Evolutionary conservation across 1,140 invertebrate species (phyloP).

Genomic region (Brachionus manjavacas): DNA sequence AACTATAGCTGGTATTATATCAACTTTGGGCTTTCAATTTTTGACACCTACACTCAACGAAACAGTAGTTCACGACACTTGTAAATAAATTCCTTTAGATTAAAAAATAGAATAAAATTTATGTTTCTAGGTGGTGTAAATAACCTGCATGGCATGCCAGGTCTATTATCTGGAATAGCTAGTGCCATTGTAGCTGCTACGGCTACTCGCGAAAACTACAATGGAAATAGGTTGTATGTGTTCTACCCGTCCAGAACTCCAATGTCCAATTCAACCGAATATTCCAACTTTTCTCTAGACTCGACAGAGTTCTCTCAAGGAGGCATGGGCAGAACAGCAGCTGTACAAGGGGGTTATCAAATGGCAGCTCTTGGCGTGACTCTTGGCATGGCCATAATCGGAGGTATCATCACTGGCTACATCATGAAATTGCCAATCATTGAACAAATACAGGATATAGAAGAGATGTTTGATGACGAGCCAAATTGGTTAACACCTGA

Average conservation of each 20-base stretch:
- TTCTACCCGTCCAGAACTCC: slow-evolving; percentile 61
- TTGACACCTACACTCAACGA: slow-evolving; percentile 66
- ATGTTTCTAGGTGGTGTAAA: slow-evolving; percentile 87
- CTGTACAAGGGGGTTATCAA: slow-evolving; percentile 73
- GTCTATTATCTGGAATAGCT: slow-evolving; percentile 73
- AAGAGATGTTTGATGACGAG: slow-evolving; percentile 42
- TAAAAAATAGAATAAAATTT: slow-evolving; percentile 47
- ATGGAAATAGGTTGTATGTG: slow-evolving; percentile 52
- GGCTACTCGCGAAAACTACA: slow-evolving; percentile 43
- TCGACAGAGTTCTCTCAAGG: slow-evolving; percentile 48
- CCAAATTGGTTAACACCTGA: slow-evolving; percentile 40
- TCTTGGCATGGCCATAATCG: slow-evolving; percentile 66
- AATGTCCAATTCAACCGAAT: slow-evolving; percentile 49
- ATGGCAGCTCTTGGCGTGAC: slow-evolving; percentile 69
- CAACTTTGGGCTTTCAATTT: slow-evolving; percentile 76
- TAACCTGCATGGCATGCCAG: slow-evolving; percentile 92
- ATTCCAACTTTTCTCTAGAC: slow-evolving; percentile 46
- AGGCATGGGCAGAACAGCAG: slow-evolving; percentile 64
- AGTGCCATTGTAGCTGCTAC: slow-evolving; percentile 70
- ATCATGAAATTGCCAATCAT: slow-evolving; percentile 13
- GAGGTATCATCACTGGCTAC: slow-evolving; percentile 75
- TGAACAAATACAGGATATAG: slow-evolving; percentile 19
- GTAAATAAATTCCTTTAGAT: neutral
- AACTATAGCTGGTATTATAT: slow-evolving; percentile 71
- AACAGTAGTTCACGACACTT: slow-evolving; percentile 12